These are phyloP conservation scores for Archips xylosteana DNA, from an alignment of 2,888 invertebrate species.

Conservation along the genomic window DNA sequence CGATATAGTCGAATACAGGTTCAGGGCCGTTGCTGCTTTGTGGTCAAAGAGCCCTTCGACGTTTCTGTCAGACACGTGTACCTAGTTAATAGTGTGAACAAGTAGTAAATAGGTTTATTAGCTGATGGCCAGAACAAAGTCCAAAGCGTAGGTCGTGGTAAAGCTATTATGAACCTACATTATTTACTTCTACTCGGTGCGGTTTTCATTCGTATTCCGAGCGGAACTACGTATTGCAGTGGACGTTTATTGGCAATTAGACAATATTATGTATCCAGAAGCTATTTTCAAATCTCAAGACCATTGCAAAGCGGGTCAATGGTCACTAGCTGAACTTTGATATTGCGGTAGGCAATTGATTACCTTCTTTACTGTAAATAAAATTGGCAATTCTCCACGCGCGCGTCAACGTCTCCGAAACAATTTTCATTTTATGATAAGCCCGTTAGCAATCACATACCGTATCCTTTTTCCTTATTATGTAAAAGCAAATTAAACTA, in stretches of 20 bases:
- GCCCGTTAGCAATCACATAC: background rate
- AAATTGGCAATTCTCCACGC: conserved; percentile 37
- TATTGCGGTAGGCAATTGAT: conserved; percentile 34
- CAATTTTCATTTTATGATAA: conserved; percentile 13
- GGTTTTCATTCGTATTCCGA: background rate
- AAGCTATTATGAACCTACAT: conserved; percentile 4
- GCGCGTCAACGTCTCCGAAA: conserved; percentile 20
- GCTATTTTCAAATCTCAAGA: conserved; percentile 15
- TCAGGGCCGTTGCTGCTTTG: background rate
- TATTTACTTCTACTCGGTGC: background rate
- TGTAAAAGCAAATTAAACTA: conserved; percentile 2
- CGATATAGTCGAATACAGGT: too few species aligned
- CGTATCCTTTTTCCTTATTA: conserved; percentile 12
- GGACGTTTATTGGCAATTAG: background rate
- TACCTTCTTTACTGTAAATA: conserved; percentile 28
- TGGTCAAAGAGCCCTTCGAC: background rate
- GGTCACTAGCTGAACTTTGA: conserved; percentile 34
- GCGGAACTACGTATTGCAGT: background rate
- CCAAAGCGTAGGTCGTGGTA: conserved; percentile 11
- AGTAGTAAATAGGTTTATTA: conserved; percentile 3
- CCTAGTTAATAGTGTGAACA: background rate
- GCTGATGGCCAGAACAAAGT: conserved; percentile 11
- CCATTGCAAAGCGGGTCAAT: conserved; percentile 19
- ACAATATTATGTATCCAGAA: conserved; percentile 6
- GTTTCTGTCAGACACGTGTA: background rate